These are phyloP conservation scores for Netelia virgata DNA, from an alignment of 2,888 invertebrate genomes.

Conservation along the genomic window DNA sequence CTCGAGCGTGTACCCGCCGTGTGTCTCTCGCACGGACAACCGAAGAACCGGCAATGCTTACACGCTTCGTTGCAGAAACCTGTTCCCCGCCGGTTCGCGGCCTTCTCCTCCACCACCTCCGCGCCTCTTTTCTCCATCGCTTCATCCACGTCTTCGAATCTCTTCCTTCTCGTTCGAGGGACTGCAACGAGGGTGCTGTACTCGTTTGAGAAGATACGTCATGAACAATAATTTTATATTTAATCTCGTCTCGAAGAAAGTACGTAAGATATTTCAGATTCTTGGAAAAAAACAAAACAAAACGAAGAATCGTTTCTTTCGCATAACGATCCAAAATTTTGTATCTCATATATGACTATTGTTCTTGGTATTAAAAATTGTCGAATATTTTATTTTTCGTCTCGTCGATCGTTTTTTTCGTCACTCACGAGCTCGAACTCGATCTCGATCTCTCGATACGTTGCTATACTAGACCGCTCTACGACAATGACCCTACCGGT, in stretches of 20 bases:
- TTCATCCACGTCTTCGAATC: background rate
- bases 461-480: background rate
- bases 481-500: background rate
- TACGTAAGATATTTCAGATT: background rate
- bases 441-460: background rate
- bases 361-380: too few relatives aligned
- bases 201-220: background rate
- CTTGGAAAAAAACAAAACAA: too few relatives aligned
- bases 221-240: background rate
- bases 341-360: too few relatives aligned
- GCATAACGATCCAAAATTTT: too few relatives aligned
- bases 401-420: background rate
- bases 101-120: slow-evolving; percentile 45
- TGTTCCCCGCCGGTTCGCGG: slow-evolving; percentile 77
- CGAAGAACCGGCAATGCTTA: slow-evolving; percentile 64
- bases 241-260: background rate
- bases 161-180: background rate
- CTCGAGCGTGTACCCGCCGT: slow-evolving; percentile 63
- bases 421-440: background rate
- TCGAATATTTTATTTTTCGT: background rate
- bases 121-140: background rate
- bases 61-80: slow-evolving; percentile 80
- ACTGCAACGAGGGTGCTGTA: background rate
- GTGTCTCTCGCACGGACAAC: slow-evolving; percentile 63
- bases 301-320: too few relatives aligned